Conservation (phyloP, 2,888 invertebrate species). For the Hirtodrosophila histrioides region DNA sequence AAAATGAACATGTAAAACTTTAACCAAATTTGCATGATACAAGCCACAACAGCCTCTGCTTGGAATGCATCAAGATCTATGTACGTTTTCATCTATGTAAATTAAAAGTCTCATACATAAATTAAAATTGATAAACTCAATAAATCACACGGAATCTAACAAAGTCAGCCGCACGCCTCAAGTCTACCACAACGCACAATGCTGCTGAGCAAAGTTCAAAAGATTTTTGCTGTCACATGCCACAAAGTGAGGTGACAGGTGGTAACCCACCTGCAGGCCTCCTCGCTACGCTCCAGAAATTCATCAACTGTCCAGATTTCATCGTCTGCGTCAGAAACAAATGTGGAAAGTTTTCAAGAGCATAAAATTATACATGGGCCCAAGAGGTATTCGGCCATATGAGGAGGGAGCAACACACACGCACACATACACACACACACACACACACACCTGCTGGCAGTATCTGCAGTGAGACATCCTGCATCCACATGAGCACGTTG, state of each 20-base stretch:
- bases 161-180: slow-evolving; percentile 33
- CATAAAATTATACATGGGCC: slow-evolving; percentile 42
- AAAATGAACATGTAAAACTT: too few relatives aligned
- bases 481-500: slow-evolving; percentile 94
- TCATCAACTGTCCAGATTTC: slow-evolving; percentile 94
- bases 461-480: slow-evolving; percentile 91
- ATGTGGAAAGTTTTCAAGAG: slow-evolving; percentile 69
- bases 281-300: slow-evolving; percentile 93
- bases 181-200: slow-evolving; percentile 4
- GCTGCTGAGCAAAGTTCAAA: slow-evolving; percentile 52
- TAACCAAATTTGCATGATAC: too few relatives aligned
- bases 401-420: slow-evolving; percentile 45
- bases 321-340: slow-evolving; percentile 85
- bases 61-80: too few relatives aligned
- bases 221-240: slow-evolving; percentile 58
- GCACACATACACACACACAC: slow-evolving; percentile 46
- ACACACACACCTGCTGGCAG: slow-evolving; percentile 87
- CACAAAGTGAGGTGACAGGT: slow-evolving; percentile 42
- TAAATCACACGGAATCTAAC: slow-evolving; percentile 60
- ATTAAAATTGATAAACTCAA: slow-evolving; percentile 64
- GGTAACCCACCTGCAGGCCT: slow-evolving; percentile 87
- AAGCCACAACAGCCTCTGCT: too few relatives aligned
- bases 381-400: slow-evolving; percentile 12
- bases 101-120: slow-evolving; percentile 49
- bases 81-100: slow-evolving; percentile 35